phyloP scores from a whole-genome alignment of 2,113 vertebrate genomes.

The Pedetes capensis region DNA sequence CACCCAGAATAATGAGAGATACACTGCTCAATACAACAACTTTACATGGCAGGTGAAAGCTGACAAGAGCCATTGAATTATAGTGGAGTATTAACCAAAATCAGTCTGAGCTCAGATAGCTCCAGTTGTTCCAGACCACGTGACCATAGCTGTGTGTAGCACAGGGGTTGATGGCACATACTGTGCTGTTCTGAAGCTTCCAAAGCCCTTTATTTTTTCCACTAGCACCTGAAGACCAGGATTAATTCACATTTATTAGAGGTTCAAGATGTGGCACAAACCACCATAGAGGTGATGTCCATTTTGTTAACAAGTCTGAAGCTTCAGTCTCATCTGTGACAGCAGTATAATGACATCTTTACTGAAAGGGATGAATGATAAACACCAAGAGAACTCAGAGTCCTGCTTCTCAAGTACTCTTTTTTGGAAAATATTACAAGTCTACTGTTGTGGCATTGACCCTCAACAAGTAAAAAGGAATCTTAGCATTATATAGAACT shows the following conservation, averaged over 20 bases:
- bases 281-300: not conserved
- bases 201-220: not conserved
- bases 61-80: not conserved
- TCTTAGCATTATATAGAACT: not conserved
- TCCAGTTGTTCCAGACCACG: not conserved
- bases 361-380: not conserved
- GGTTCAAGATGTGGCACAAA: not conserved
- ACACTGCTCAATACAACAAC: fast-evolving
- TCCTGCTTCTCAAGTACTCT: not conserved
- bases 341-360: not conserved
- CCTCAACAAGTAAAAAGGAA: not conserved
- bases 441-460: not conserved
- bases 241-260: not conserved
- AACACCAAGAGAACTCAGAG: not conserved
- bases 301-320: not conserved
- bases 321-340: not conserved
- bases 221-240: not conserved
- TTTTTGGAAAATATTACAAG: not conserved
- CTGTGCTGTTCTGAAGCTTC: not conserved
- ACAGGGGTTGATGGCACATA: not conserved
- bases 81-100: not conserved
- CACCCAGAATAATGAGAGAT: not conserved
- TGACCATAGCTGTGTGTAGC: not conserved
- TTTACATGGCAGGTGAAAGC: fast-evolving
- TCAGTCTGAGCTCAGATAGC: not conserved